phyloP scores from a whole-genome alignment of 2,888 invertebrate genomes.

The Macropis europaea region DNA sequence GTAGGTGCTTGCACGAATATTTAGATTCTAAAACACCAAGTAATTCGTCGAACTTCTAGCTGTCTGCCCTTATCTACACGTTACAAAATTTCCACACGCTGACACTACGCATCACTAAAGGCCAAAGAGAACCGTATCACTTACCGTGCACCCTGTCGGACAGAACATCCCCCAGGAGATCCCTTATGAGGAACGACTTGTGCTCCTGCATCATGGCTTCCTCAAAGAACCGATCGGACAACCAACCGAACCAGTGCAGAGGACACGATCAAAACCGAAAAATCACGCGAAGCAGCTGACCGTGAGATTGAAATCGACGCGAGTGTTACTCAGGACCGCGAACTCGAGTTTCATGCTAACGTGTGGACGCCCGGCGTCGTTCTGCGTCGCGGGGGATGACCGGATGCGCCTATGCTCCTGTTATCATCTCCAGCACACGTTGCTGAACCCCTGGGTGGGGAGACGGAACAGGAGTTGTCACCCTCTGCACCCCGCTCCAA shows the following conservation, averaged over 20 bases:
- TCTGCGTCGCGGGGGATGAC: conserved; percentile 61
- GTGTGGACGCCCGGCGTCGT: conserved; percentile 64
- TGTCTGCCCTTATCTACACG: too few relatives aligned
- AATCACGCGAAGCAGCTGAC: background rate
- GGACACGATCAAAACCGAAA: background rate
- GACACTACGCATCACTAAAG: too few relatives aligned
- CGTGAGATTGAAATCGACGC: conserved; percentile 5
- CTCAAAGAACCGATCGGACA: background rate
- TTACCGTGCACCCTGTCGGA: conserved; percentile 81
- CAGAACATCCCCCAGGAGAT: conserved; percentile 89
- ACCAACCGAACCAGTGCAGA: background rate
- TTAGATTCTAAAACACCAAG: too few relatives aligned
- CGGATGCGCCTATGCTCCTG: conserved; percentile 41
- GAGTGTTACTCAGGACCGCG: conserved; percentile 14
- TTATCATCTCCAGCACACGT: conserved; percentile 31
- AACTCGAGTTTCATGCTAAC: conserved; percentile 61
- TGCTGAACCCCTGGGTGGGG: conserved; percentile 13
- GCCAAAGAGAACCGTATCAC: background rate
- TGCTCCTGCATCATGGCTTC: conserved; percentile 77
- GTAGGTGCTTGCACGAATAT: too few relatives aligned
- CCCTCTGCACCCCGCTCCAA: conserved; percentile 67
- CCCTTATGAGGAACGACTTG: conserved; percentile 92
- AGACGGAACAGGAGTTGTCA: conserved; percentile 28
- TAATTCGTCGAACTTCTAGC: too few relatives aligned
- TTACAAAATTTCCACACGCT: too few relatives aligned